Conservation (phyloP, 2,113 vertebrate genomes). For the Muntiacus reevesi region DNA sequence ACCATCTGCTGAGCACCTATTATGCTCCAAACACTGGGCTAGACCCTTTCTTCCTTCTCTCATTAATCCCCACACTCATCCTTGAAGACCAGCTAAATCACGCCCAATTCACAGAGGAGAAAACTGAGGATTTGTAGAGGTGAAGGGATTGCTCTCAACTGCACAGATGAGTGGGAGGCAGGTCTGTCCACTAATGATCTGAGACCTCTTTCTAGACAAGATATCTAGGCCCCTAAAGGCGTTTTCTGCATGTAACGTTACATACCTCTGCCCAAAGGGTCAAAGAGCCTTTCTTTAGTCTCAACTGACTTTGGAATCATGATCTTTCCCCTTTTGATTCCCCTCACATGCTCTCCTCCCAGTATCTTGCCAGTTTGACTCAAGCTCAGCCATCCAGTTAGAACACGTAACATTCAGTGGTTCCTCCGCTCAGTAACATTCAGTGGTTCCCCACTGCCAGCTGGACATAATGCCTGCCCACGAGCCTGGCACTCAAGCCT, state of each 20-base stretch:
- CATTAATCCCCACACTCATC: not conserved
- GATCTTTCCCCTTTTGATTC: not conserved
- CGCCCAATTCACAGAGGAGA: not conserved
- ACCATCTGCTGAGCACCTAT: not conserved
- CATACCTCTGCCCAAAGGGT: not conserved
- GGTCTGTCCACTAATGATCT: not conserved
- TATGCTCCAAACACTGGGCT: not conserved
- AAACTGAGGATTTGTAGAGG: not conserved
- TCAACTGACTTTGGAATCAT: not conserved
- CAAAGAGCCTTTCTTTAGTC: not conserved
- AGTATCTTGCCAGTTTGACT: not conserved
- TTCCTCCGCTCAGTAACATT: not conserved
- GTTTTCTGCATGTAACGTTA: not conserved
- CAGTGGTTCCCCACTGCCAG: not conserved
- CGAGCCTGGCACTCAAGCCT: not conserved
- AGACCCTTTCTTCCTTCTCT: not conserved
- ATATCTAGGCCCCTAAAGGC: not conserved
- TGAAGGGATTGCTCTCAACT: not conserved
- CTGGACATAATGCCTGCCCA: not conserved
- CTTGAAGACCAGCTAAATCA: not conserved
- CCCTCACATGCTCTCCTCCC: not conserved
- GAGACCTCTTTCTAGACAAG: not conserved
- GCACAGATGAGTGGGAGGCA: not conserved
- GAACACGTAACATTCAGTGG: not conserved
- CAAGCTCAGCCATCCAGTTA: not conserved